Evolutionary conservation across 2,113 vertebrate species (phyloP).

Genomic region (Cyanocitta stelleri): DNA sequence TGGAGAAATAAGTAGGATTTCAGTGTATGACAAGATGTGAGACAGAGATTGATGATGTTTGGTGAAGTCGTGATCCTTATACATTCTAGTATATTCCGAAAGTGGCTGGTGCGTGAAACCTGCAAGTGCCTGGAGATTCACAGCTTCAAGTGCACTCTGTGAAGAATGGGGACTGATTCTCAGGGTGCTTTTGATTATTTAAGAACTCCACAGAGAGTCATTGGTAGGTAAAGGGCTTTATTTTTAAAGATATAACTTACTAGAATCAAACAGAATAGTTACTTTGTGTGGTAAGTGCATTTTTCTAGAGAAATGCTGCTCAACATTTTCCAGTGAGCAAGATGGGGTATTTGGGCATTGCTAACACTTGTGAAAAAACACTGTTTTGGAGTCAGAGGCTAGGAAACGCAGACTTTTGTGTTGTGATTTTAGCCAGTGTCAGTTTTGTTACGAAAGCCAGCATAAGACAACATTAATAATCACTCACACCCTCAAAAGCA

Average conservation of each 20-base stretch:
- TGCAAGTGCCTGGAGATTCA: background rate
- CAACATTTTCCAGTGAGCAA: background rate
- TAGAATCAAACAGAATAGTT: background rate
- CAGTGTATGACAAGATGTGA: background rate
- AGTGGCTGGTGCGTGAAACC: background rate
- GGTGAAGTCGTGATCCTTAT: background rate
- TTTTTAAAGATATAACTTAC: background rate
- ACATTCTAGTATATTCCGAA: background rate
- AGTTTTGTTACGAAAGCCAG: conserved; percentile 13
- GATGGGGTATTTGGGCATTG: background rate
- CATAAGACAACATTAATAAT: background rate
- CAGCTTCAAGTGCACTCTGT: background rate
- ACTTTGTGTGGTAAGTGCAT: background rate
- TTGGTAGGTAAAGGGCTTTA: background rate
- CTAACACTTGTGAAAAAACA: background rate
- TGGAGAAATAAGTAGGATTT: background rate
- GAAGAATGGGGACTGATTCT: background rate
- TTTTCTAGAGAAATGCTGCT: background rate
- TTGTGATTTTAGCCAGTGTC: background rate
- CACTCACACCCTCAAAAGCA: background rate
- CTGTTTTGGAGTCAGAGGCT: background rate
- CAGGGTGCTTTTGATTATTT: background rate
- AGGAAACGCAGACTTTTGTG: background rate
- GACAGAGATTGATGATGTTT: accelerated
- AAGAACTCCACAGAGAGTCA: background rate